Percentiles rank a stretch among this genome's conserved stretches.
Conservation (phyloP, 2,888 invertebrate species). For the Nasonovia ribisnigri region DNA sequence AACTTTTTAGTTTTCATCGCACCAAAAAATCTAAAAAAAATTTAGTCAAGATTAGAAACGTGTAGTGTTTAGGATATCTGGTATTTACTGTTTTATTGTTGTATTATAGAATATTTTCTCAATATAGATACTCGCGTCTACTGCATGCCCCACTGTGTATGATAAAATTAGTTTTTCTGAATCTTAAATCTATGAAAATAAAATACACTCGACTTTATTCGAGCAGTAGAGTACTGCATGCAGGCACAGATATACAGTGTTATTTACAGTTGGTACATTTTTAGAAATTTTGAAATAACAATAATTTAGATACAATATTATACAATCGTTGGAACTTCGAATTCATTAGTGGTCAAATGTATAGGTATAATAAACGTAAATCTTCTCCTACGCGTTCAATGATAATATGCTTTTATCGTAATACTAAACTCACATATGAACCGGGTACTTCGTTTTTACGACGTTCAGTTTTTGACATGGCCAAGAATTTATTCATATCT, state of each 20-base stretch:
- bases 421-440: constrained; percentile 12
- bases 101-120: too few species aligned
- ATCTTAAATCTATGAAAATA: not conserved
- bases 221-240: not conserved
- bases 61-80: not conserved
- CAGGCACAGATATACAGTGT: not conserved
- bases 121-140: not conserved
- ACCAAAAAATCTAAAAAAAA: not conserved
- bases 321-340: not conserved
- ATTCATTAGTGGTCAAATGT: not conserved
- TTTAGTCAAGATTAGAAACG: not conserved
- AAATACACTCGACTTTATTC: not conserved
- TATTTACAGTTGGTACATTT: not conserved
- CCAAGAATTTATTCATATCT: constrained; percentile 19
- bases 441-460: constrained; percentile 15
- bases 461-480: not conserved
- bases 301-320: constrained; percentile 10
- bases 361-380: constrained; percentile 23
- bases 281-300: not conserved
- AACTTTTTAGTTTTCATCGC: not conserved
- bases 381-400: not conserved
- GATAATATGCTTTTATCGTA: not conserved
- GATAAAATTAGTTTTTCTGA: not conserved
- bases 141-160: not conserved
- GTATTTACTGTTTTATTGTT: not conserved